Evolutionary conservation across 1,140 invertebrate genomes (phyloP).

Genomic region (Macrotrachela quadricornifera): DNA sequence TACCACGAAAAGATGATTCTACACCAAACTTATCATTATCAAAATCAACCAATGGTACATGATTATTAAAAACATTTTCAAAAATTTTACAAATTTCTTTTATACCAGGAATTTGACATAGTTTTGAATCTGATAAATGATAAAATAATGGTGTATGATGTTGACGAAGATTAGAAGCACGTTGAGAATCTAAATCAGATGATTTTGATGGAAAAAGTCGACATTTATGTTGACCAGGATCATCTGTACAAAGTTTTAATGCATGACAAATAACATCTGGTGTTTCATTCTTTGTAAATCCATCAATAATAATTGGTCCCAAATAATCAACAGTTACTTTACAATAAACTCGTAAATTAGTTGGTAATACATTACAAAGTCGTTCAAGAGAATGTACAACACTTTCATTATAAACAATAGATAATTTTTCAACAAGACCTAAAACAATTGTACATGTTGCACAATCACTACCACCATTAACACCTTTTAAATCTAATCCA

Average conservation of each 20-base stretch:
- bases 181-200: too few species aligned
- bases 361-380: conserved; percentile 16
- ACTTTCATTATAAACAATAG: conserved; percentile 20
- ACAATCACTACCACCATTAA: conserved; percentile 6
- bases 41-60: conserved; percentile 17
- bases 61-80: conserved; percentile 12
- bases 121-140: too few species aligned
- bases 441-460: conserved; percentile 21
- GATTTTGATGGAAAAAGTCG: conserved; percentile 11
- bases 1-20: conserved; percentile 22
- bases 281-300: conserved; percentile 16
- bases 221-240: conserved; percentile 12
- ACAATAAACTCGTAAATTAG: conserved; percentile 12
- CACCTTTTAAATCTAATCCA: not conserved
- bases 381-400: conserved; percentile 13
- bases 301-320: conserved; percentile 14
- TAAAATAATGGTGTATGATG: too few species aligned
- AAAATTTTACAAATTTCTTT: too few species aligned
- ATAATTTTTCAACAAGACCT: conserved; percentile 18
- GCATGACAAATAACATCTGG: conserved; percentile 20
- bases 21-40: conserved; percentile 14
- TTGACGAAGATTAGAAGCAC: too few species aligned
- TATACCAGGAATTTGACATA: too few species aligned
- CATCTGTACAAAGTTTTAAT: conserved; percentile 15
- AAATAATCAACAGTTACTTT: conserved; percentile 10